Conservation (phyloP, 2,797 vertebrate species). For the Brachyalestes nurse region DNA sequence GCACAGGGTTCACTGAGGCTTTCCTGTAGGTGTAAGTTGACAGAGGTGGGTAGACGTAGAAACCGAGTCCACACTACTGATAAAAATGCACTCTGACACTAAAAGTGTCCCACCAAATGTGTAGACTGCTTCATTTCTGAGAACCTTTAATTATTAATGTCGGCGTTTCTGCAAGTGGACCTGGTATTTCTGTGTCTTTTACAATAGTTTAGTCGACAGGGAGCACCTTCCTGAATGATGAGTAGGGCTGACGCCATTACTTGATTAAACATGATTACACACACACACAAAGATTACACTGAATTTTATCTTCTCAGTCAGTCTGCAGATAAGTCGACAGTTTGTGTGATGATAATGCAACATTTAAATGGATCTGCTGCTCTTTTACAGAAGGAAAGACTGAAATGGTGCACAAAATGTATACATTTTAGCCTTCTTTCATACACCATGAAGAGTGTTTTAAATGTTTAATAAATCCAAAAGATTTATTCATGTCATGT, state of each 20-base stretch:
- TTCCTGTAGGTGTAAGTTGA: background rate
- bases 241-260: too few species aligned
- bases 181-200: background rate
- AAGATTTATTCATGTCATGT: background rate
- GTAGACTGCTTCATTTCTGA: background rate
- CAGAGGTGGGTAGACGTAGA: background rate
- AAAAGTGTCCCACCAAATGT: background rate
- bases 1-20: conserved; percentile 11
- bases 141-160: conserved; percentile 2
- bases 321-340: background rate
- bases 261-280: background rate
- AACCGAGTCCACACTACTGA: background rate
- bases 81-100: conserved; percentile 23
- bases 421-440: background rate
- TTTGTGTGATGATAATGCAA: background rate
- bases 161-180: background rate
- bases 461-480: background rate
- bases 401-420: background rate
- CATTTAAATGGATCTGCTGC: background rate
- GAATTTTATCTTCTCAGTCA: too few species aligned
- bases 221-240: background rate
- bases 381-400: background rate
- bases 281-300: too few species aligned
- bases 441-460: background rate
- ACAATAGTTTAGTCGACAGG: background rate